Evolutionary conservation across 1,140 invertebrate genomes (phyloP), one percentile per base, ranked within the genome.

Genomic region (Artemia franciscana): DNA sequence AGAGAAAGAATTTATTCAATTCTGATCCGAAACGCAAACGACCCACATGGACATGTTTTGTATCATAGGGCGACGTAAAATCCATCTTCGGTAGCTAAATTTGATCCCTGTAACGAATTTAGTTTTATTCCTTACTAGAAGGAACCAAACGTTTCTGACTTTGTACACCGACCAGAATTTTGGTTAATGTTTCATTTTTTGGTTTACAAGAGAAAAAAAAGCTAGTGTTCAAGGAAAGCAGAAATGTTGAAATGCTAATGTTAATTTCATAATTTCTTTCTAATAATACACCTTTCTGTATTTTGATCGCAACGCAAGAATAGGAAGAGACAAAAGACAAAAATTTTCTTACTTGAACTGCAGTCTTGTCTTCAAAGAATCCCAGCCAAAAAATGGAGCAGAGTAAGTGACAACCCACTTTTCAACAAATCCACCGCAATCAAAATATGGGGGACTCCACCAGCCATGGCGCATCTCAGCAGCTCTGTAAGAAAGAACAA

Each of bases 401-500:
- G 88, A 84, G 78, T 96, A 98, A 39, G 88, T 91, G 65, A 97
- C 81, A 66, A 95, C 79, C 94, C 93, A 98, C 76, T 90, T 89
- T 68, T 90, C 86, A 57, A 88, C 77, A 26, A 73, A 87, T 39
- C 89, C 91, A 68, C 86, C 78, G 76, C 94, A 98, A 76, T 96
- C 91, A 72, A 86, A 97, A 70, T 90, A 90, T 3, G 94, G 93
- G 67, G 82, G 76, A 56, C 87, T 84, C 94, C 94, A 98, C 71
- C 87, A 83, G 5, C 93, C 93, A 72, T 97, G 86, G 62, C 83
- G 80, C 63, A 91, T 70, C 70, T 82, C 86, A 56, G 88, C 88
- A 58, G 88, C 88, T 68, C 82, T 81, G 70, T 62, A 70, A 66
- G 66, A 64, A 73, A 66, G 71, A 39, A 61, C 63, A 21, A 57